Evolutionary conservation across 2,113 vertebrate genomes (phyloP).

Genomic region (Neolamprologus sp.): DNA sequence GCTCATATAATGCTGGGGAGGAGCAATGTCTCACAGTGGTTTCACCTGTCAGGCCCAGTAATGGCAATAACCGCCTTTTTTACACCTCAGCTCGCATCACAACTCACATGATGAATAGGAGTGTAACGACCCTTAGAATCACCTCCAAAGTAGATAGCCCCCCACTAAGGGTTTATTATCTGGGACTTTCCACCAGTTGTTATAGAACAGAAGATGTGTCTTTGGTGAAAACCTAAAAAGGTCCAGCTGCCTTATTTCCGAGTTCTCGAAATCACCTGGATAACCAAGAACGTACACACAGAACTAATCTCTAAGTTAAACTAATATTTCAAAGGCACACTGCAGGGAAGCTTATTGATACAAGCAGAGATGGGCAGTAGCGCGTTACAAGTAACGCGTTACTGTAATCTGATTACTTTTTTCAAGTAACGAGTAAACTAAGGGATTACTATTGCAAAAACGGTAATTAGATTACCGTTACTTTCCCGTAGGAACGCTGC

Average conservation of each 20-base stretch:
- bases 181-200: neutral
- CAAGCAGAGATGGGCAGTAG: too few relatives aligned
- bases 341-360: neutral
- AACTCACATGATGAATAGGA: neutral
- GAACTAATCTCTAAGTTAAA: neutral
- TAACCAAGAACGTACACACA: neutral
- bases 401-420: too few relatives aligned
- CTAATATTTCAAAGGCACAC: neutral
- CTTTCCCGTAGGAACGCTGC: too few relatives aligned
- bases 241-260: rapidly evolving
- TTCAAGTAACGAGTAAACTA: rapidly evolving
- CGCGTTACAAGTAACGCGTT: too few relatives aligned
- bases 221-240: neutral
- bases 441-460: rapidly evolving
- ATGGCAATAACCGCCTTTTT: neutral
- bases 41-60: neutral
- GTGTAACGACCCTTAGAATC: neutral
- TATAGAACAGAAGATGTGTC: neutral
- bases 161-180: neutral
- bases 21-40: neutral
- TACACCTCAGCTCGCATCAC: neutral
- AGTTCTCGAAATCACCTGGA: neutral
- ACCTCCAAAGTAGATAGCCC: neutral
- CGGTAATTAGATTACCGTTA: too few relatives aligned
- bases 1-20: neutral